Percentiles rank a stretch among this genome's conserved stretches.
These are phyloP conservation scores for Ectropis grisescens DNA, from an alignment of 1,140 invertebrate genomes.

Conservation along the genomic window DNA sequence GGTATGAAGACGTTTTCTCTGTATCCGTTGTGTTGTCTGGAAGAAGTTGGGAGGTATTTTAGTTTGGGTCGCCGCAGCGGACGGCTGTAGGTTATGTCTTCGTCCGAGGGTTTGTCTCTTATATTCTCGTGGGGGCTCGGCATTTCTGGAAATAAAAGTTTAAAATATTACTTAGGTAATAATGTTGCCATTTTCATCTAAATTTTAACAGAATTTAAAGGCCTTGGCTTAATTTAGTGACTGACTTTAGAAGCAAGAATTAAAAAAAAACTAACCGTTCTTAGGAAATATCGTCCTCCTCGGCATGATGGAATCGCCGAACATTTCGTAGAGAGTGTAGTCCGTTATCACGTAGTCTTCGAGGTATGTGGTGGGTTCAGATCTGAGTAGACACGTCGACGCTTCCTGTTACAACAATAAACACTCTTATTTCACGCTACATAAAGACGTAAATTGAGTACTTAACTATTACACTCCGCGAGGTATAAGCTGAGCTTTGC, in stretches of 20 bases:
- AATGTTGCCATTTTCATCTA: no score
- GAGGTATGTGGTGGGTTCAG: conserved; percentile 49
- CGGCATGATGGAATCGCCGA: conserved; percentile 49
- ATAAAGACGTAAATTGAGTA: no score
- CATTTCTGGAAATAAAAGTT: conserved; percentile 21
- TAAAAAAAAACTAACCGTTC: conserved; percentile 21
- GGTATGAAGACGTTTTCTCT: conserved; percentile 36
- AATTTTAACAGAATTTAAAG: no score
- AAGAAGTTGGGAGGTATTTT: conserved; percentile 17
- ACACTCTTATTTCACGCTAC: no score
- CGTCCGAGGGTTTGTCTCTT: conserved; percentile 25
- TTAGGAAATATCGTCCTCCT: conserved; percentile 35
- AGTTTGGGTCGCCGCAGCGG: conserved; percentile 34
- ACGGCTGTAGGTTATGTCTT: conserved; percentile 28
- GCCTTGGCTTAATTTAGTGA: no score
- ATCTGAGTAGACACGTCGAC: conserved; percentile 43
- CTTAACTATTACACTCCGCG: no score
- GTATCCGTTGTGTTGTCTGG: conserved; percentile 10
- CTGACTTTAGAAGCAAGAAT: not conserved
- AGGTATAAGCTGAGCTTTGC: no score
- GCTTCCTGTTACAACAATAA: conserved; percentile 36
- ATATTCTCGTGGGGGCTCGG: conserved; percentile 9
- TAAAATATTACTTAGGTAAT: no score
- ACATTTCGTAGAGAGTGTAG: conserved; percentile 53
- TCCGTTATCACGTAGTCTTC: conserved; percentile 55